Evolutionary conservation across 2,797 vertebrate genomes (phyloP).

Genomic region (Enteromius fasciolatus): DNA sequence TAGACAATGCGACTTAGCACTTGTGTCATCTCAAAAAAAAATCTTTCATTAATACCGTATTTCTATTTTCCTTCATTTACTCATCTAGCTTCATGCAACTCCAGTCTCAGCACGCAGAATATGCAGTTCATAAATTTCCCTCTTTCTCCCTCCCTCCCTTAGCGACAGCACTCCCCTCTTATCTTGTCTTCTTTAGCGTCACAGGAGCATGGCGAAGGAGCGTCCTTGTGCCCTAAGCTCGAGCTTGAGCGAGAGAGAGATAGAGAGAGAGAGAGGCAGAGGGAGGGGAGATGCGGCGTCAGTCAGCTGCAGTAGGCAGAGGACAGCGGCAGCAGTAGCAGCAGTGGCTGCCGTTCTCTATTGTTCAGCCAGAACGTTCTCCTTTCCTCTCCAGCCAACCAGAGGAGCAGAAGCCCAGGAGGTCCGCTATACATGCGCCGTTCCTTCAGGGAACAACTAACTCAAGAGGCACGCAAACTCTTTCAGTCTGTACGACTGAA

Average conservation of each 20-base stretch:
- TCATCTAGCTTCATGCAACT: constrained; percentile 4
- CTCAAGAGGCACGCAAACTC: constrained; percentile 41
- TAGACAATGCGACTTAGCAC: not conserved
- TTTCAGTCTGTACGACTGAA: constrained; percentile 30
- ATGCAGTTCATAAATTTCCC: constrained; percentile 61
- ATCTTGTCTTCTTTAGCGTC: constrained; percentile 66
- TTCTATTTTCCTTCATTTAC: constrained; percentile 8
- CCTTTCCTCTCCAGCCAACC: constrained; percentile 58
- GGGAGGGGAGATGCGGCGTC: constrained; percentile 74
- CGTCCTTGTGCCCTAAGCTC: constrained; percentile 57
- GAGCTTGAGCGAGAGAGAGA: constrained; percentile 33
- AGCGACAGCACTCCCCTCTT: constrained; percentile 55
- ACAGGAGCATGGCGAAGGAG: constrained; percentile 55
- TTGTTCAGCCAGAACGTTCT: constrained; percentile 72
- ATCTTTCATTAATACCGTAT: constrained; percentile 3
- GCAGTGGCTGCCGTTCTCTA: constrained; percentile 77
- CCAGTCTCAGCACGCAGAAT: constrained; percentile 5
- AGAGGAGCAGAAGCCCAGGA: constrained; percentile 58
- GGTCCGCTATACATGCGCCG: constrained; percentile 49
- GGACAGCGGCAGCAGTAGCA: constrained; percentile 75
- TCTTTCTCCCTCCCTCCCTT: constrained; percentile 72
- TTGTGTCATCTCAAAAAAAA: not conserved
- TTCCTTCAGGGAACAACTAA: constrained; percentile 61
- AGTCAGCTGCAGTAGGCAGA: constrained; percentile 82
- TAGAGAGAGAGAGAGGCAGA: not conserved